Percentiles rank a stretch among this genome's conserved stretches.
These are phyloP conservation scores for Acridotheres tristis DNA, from an alignment of 2,797 vertebrate species.

Conservation along the genomic window DNA sequence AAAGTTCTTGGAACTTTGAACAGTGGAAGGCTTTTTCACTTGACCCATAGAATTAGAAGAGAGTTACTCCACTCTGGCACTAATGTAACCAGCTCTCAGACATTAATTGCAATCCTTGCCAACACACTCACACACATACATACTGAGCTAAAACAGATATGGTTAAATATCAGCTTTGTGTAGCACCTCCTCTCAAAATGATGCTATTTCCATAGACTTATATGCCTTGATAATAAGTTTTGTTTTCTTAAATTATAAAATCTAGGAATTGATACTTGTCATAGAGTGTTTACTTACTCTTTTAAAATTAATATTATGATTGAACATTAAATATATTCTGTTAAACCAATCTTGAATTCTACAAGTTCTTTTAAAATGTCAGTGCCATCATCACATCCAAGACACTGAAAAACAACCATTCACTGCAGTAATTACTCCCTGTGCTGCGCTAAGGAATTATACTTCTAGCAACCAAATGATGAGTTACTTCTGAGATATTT, in stretches of 20 bases:
- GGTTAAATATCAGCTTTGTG: not conserved
- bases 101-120: not conserved
- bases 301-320: not conserved
- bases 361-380: not conserved
- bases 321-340: not conserved
- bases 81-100: not conserved
- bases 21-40: not conserved
- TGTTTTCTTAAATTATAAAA: not conserved
- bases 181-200: not conserved
- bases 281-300: not conserved
- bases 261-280: not conserved
- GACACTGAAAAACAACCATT: not conserved
- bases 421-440: not conserved
- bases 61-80: not conserved
- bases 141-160: not conserved
- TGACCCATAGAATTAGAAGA: not conserved
- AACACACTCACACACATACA: not conserved
- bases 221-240: not conserved
- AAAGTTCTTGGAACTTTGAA: not conserved
- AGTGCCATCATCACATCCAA: not conserved
- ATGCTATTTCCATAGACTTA: not conserved
- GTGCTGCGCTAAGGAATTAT: not conserved
- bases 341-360: not conserved
- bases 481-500: not conserved
- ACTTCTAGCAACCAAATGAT: conserved; percentile 5